These are phyloP conservation scores for Thomomys bottae DNA, from an alignment of 2,113 vertebrate genomes.

Conservation along the genomic window DNA sequence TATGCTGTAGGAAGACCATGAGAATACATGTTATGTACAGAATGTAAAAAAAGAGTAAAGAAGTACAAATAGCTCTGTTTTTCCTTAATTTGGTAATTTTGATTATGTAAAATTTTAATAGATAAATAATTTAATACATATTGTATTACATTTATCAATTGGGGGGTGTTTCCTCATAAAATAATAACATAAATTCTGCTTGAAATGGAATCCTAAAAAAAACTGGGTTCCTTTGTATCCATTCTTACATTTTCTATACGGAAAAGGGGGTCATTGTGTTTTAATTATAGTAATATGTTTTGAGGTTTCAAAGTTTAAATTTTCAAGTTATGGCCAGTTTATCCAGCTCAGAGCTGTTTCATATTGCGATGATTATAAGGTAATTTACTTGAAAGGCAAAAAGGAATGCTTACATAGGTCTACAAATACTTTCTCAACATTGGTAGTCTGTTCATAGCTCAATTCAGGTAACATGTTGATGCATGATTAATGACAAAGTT, in stretches of 20 bases:
- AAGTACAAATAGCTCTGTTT: slow-evolving; percentile 2
- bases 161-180: not conserved
- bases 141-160: slow-evolving; percentile 18
- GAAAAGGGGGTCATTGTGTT: slow-evolving; percentile 23
- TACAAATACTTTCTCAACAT: slow-evolving; percentile 59
- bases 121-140: slow-evolving; percentile 1
- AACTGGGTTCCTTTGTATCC: not conserved
- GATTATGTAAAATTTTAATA: not conserved
- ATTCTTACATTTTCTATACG: slow-evolving; percentile 28
- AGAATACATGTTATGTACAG: not conserved
- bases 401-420: slow-evolving; percentile 37
- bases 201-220: not conserved
- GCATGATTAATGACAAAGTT: slow-evolving; percentile 54
- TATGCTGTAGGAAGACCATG: not conserved
- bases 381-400: slow-evolving; percentile 62
- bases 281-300: slow-evolving; percentile 35
- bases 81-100: slow-evolving; percentile 13
- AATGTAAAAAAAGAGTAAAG: not conserved
- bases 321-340: slow-evolving; percentile 68
- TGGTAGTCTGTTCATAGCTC: slow-evolving; percentile 39
- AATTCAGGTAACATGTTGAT: slow-evolving; percentile 48
- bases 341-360: slow-evolving; percentile 39
- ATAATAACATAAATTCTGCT: slow-evolving; percentile 22
- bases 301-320: slow-evolving; percentile 45
- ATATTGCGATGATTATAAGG: slow-evolving; percentile 51